phyloP scores from a whole-genome alignment of 2,888 invertebrate genomes.

The Aphrophora alni region DNA sequence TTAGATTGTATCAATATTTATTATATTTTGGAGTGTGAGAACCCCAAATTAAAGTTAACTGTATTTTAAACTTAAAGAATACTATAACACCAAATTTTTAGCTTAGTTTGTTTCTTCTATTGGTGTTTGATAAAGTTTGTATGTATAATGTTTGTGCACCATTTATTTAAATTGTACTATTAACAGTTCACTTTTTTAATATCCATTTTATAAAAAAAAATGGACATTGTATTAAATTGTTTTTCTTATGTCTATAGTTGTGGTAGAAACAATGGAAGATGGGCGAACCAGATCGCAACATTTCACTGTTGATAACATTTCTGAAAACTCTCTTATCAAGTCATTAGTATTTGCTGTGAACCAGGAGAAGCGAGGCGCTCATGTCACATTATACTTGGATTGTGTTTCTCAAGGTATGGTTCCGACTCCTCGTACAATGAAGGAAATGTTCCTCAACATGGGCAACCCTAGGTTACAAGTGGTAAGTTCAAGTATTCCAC shows the following conservation, averaged over 20 bases:
- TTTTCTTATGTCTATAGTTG: conserved; percentile 60
- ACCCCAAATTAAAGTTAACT: too few relatives aligned
- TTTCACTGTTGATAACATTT: conserved; percentile 65
- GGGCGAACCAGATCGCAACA: conserved; percentile 66
- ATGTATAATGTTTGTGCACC: too few relatives aligned
- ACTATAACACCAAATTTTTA: too few relatives aligned
- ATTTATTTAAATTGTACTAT: too few relatives aligned
- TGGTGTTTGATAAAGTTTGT: too few relatives aligned
- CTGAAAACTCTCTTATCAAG: conserved; percentile 63
- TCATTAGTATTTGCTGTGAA: conserved; percentile 64
- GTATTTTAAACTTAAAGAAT: too few relatives aligned
- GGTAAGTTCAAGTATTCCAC: conserved; percentile 58
- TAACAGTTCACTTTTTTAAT: too few relatives aligned
- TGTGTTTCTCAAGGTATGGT: conserved; percentile 71
- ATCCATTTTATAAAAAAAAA: too few relatives aligned
- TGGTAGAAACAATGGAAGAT: conserved; percentile 68
- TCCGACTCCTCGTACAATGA: conserved; percentile 63
- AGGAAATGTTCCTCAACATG: conserved; percentile 65
- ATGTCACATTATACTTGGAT: conserved; percentile 69
- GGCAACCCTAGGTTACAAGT: conserved; percentile 62
- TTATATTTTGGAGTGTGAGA: too few relatives aligned
- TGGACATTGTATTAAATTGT: too few relatives aligned
- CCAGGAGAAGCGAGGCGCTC: conserved; percentile 64
- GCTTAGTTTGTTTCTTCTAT: too few relatives aligned
- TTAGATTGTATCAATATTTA: too few relatives aligned